phyloP scores from a whole-genome alignment of 2,888 invertebrate species.

The Phyllotreta cruciferae region DNA sequence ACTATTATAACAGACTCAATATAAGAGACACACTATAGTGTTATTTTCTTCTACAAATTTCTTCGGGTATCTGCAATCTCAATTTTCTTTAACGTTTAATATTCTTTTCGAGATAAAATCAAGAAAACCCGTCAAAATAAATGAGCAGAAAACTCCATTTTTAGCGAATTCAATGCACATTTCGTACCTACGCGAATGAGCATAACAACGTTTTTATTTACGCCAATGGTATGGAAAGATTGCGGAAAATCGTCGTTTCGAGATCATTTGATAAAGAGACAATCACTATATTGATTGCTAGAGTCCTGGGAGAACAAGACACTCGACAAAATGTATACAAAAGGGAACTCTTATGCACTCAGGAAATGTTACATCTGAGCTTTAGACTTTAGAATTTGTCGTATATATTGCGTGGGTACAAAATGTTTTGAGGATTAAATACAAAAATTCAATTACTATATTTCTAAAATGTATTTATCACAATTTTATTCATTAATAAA shows the following conservation, averaged over 20 bases:
- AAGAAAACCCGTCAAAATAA: neutral
- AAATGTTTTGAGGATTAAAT: too few species aligned
- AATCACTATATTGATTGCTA: conserved; percentile 10
- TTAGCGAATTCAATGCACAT: conserved; percentile 7
- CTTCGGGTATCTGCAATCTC: neutral
- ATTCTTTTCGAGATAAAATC: neutral
- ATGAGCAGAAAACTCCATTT: neutral
- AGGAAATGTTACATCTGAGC: too few species aligned
- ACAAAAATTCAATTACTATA: too few species aligned
- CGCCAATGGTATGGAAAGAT: conserved; percentile 12
- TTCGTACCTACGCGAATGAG: conserved; percentile 11
- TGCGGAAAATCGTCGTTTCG: conserved; percentile 14
- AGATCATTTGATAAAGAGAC: conserved; percentile 11
- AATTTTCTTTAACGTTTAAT: conserved; percentile 2
- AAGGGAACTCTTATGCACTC: neutral
- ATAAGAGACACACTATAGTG: too few species aligned
- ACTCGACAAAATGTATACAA: neutral
- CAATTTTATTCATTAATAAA: too few species aligned
- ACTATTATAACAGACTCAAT: too few species aligned
- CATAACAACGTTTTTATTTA: conserved; percentile 7
- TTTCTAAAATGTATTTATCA: too few species aligned
- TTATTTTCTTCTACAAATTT: neutral
- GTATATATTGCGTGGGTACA: too few species aligned
- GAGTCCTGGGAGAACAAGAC: conserved; percentile 11
- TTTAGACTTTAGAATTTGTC: too few species aligned